Evolutionary conservation across 2,888 invertebrate genomes (phyloP).

Genomic region (Bombylius major): DNA sequence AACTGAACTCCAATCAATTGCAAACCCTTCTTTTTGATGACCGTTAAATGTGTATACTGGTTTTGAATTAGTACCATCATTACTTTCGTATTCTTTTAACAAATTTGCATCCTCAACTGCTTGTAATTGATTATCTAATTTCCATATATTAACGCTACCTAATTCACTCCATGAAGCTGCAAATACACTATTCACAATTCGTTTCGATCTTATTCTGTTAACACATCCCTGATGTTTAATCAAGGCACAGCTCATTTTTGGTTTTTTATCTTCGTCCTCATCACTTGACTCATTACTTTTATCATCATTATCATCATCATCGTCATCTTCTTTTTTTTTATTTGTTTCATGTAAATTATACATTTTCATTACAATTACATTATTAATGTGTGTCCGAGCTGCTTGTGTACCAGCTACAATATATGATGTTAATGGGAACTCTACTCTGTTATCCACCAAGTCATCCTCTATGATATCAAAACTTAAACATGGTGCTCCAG

Average conservation of each 20-base stretch:
- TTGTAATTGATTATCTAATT: constrained; percentile 67
- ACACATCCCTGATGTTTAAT: constrained; percentile 87
- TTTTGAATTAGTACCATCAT: constrained; percentile 38
- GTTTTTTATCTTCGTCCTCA: constrained; percentile 51
- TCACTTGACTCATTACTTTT: constrained; percentile 54
- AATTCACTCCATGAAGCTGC: constrained; percentile 95
- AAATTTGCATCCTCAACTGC: constrained; percentile 60
- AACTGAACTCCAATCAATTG: constrained; percentile 81
- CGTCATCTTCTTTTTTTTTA: constrained; percentile 43
- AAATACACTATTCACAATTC: constrained; percentile 35
- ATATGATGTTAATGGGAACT: constrained; percentile 73
- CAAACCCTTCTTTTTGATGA: constrained; percentile 89
- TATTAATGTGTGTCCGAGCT: constrained; percentile 64
- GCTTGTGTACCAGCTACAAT: constrained; percentile 89
- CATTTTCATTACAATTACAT: constrained; percentile 58
- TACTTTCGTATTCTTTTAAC: constrained; percentile 47
- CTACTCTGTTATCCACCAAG: constrained; percentile 60
- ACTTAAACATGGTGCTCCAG: constrained; percentile 91
- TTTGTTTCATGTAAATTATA: constrained; percentile 57
- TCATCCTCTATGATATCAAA: constrained; percentile 85
- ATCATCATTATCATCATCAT: constrained; percentile 42
- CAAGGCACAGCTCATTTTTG: constrained; percentile 68
- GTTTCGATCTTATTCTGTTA: constrained; percentile 72
- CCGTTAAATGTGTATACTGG: constrained; percentile 83
- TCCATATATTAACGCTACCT: constrained; percentile 86